Base-by-base conservation (phyloP, 30 jellyfish, hydroid and myxozoan genomes). In the Pelagia noctiluca region DNA sequence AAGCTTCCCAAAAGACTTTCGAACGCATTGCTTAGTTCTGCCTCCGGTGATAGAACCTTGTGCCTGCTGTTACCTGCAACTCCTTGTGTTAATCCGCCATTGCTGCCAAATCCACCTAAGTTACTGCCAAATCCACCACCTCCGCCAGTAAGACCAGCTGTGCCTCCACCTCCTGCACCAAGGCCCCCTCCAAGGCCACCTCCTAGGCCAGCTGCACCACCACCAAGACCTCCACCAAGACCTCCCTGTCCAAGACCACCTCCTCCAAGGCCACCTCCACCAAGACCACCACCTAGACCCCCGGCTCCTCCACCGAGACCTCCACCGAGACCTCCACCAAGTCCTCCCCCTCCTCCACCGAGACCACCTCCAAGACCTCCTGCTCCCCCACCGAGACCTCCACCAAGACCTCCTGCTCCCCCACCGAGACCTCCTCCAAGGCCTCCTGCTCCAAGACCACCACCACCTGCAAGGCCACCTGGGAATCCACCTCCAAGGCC, bases 141-240 rank as follows among this genome's bases (percentile, higher is more conserved):
- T 18, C 83, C 89, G 8, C 89, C 89, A 54, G 50, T 75, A 12
- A 75, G 76, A 29, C 72, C 93, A 7, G 31, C 93, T 2, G 52
- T 88, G 34, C 29, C 29, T 3, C 89, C 90, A 35, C 84, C 88
- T 1, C 67, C 72, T 1, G 65, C 96, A 52, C 47, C 49, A 16
- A 18, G 50, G 2, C 89, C 95, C 2, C 90, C 96, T 1, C 75
- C 96, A 3, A 78, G 61, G 0, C 89, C 82, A 10, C 86, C 86
- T 13, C 70, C 92, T 26, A 22, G 24, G 26, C n/a, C n/a, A n/a
- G n/a, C n/a, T 16, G 82, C 65, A 64, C 86, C 96, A 3, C 93
- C 96, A 10, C 87, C 87, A 11, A 57, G 34, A 21, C 98, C 96
- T 36, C 95, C 96, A 7, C 92, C 85, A 37, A 85, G 75, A 63